Evolutionary conservation across 2,797 vertebrate species (phyloP).

Genomic region (Sternotherus odoratus): DNA sequence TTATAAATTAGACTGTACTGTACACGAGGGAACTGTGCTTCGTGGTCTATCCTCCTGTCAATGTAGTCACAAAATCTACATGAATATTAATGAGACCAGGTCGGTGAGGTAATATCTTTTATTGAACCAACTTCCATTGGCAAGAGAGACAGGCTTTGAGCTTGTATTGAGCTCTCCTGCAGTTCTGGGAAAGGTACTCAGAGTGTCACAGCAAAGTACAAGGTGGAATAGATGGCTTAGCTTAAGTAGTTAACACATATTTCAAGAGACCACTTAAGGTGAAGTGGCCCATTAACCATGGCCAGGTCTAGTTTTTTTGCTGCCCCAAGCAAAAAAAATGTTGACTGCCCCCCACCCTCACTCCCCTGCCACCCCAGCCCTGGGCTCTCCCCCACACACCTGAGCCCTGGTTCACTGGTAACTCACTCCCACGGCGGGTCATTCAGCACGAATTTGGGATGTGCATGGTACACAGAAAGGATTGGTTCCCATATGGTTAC

Average conservation of each 20-base stretch:
- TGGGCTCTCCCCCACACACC: too few species aligned
- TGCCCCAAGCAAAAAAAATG: too few species aligned
- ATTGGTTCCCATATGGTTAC: too few species aligned
- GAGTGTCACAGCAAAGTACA: not conserved
- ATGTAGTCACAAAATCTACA: not conserved
- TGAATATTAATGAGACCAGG: slow-evolving; percentile 36
- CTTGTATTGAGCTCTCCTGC: not conserved
- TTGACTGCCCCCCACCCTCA: too few species aligned
- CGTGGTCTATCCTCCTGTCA: slow-evolving; percentile 13
- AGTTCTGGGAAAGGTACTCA: not conserved
- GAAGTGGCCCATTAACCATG: not conserved
- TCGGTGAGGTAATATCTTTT: not conserved
- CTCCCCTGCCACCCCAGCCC: too few species aligned
- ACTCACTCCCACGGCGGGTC: too few species aligned
- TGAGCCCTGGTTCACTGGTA: too few species aligned
- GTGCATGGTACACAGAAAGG: too few species aligned
- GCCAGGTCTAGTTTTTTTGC: too few species aligned
- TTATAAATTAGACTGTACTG: slow-evolving; percentile 33
- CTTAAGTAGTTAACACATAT: not conserved
- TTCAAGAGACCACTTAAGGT: not conserved
- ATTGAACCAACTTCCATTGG: not conserved
- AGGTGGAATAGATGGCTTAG: not conserved
- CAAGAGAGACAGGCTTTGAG: not conserved
- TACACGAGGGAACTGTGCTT: not conserved
- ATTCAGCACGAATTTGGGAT: too few species aligned